phyloP scores from a whole-genome alignment of 2,113 vertebrate species.

The Megaceryle torquata region DNA sequence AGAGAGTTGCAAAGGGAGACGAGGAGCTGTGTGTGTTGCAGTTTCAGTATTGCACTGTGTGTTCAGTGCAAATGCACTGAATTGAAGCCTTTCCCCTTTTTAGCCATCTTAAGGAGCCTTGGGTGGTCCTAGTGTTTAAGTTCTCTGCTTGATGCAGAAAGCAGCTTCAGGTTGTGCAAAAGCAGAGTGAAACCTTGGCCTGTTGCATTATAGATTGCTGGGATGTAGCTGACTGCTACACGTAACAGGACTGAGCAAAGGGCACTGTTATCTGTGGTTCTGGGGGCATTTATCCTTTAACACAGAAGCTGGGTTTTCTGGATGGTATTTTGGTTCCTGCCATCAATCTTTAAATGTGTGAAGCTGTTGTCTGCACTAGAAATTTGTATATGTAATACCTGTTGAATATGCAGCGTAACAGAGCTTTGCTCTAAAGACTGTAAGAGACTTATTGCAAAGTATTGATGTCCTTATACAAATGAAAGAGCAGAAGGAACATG shows the following conservation, averaged over 20 bases:
- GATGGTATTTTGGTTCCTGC: background rate
- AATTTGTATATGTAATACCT: background rate
- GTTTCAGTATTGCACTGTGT: rapidly evolving
- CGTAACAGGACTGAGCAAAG: rapidly evolving
- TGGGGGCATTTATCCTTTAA: background rate
- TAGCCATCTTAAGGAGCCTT: background rate
- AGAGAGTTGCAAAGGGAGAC: background rate
- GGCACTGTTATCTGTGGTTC: background rate
- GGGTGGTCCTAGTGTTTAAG: background rate
- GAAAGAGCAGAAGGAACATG: background rate
- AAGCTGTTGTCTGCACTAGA: background rate
- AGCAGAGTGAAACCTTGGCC: background rate
- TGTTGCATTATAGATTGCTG: background rate
- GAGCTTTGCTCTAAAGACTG: background rate
- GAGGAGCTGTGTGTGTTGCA: background rate
- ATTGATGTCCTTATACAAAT: background rate
- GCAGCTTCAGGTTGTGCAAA: background rate
- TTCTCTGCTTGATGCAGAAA: background rate
- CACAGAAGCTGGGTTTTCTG: background rate
- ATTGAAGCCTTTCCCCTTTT: background rate
- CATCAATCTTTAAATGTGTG: background rate
- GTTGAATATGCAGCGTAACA: background rate
- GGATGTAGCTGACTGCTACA: background rate
- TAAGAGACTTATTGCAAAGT: background rate
- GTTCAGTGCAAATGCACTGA: background rate